These are phyloP conservation scores for Cydia pomonella DNA, from an alignment of 1,140 invertebrate species.

Conservation along the genomic window DNA sequence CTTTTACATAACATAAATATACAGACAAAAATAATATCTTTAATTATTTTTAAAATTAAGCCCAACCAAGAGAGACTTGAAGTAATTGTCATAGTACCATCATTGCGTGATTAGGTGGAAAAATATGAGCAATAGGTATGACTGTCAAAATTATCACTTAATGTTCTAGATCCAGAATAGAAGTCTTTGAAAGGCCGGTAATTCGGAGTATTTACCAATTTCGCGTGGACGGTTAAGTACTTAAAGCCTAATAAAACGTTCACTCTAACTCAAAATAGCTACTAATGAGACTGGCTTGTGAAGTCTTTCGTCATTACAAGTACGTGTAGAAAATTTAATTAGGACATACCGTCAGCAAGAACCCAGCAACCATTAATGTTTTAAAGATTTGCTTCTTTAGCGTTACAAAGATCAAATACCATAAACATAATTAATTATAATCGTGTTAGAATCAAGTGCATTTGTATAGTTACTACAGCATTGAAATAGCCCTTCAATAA, in stretches of 20 bases:
- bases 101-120: too few species aligned
- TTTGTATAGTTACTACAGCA: neutral
- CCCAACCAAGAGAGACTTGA: too few species aligned
- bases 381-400: neutral
- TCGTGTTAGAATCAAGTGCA: neutral
- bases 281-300: conserved; percentile 6
- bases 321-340: conserved; percentile 19
- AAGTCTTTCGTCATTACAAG: neutral
- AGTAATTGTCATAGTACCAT: too few species aligned
- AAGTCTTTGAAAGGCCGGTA: neutral
- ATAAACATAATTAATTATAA: neutral
- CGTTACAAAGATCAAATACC: neutral
- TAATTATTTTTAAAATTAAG: too few species aligned
- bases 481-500: neutral
- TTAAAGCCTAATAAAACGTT: conserved; percentile 17
- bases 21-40: too few species aligned
- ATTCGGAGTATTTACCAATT: conserved; percentile 6
- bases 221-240: neutral
- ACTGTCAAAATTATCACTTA: neutral
- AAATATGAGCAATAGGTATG: too few species aligned
- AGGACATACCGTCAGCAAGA: conserved; percentile 6
- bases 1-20: too few species aligned
- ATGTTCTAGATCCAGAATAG: conserved; percentile 12
- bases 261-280: conserved; percentile 20
- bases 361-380: neutral